Base-by-base conservation (phyloP, 2,888 invertebrate genomes). In the Sclerodermus sp. region DNA sequence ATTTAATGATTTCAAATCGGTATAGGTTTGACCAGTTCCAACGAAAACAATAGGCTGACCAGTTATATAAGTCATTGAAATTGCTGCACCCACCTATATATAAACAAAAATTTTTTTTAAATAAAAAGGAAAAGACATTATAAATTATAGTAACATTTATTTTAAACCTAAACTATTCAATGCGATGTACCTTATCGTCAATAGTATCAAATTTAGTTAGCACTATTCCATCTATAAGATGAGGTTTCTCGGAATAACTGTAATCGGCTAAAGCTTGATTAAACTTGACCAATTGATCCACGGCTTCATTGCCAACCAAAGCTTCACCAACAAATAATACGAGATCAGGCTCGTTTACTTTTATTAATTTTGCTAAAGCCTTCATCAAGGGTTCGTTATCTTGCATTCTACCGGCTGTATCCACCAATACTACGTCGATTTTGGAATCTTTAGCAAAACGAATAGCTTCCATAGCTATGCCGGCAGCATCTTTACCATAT, bases 391-490 rank as follows among this genome's bases (percentile, higher is more conserved):
- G 99, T 75, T 98, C 98, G 78, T 99, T 99, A 81, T 99, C 98
- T 81, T 99, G 99, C 99, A 99, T 99, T 53, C 99, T 85, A n/a
- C 99, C 99, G 32, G 99, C 99, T 0, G 99, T 99, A 79, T 99
- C 99, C 14, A 99, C 87, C n/a, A 99, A 81, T 0, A 98, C 98
- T 9, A 98, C 87, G 80, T 99, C 96, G 47, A 92, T 84, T 47
- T 82, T 84, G 0, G 85, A 82, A 68, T 96, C 95, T 45, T 85
- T 84, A 0, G 97, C 96, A 79, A 83, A 90, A 48, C 89, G 87
- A 59, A 99, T 96, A 0, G 98, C 98, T 77, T 97, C 96, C 89
- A 93, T 90, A 0, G 99, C 98, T 64, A 99, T 96, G 13, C 95
- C 96, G 9, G 99, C 98, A 0, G 98, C 96, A 82, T 99, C 99